Evolutionary conservation across 2,797 vertebrate genomes (phyloP).

Genomic region (Fundulus diaphanus): DNA sequence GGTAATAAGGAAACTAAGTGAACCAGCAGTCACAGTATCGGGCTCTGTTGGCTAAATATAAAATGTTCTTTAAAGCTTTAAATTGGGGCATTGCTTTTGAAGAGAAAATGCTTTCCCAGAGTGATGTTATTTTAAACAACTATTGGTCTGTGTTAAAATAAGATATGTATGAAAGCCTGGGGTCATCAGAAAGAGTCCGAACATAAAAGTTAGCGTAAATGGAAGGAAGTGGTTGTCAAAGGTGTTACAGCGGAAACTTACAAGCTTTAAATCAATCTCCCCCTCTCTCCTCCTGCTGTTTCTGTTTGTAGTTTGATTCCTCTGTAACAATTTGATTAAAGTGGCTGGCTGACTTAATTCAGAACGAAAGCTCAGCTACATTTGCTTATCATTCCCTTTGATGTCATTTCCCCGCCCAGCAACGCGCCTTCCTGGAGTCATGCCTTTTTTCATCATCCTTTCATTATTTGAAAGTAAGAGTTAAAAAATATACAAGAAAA

Average conservation of each 20-base stretch:
- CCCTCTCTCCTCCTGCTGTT: conserved; percentile 15
- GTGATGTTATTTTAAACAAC: not conserved
- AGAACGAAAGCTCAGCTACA: conserved; percentile 70
- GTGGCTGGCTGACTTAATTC: conserved; percentile 73
- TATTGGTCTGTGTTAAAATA: conserved; percentile 2
- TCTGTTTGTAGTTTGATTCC: conserved; percentile 70
- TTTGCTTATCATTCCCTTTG: conserved; percentile 78
- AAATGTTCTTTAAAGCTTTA: not conserved
- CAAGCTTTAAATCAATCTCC: conserved; percentile 47
- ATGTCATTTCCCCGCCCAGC: conserved; percentile 68
- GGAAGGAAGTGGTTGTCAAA: conserved; percentile 30
- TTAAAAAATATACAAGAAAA: conserved; percentile 37
- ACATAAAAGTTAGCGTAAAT: conserved; percentile 11
- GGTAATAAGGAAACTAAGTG: not conserved
- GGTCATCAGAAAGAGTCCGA: conserved; percentile 28
- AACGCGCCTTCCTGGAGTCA: conserved; percentile 66
- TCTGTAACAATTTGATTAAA: conserved; percentile 80
- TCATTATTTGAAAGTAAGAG: conserved; percentile 62
- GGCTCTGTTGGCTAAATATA: not conserved
- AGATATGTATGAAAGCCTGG: not conserved
- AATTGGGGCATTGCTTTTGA: not conserved
- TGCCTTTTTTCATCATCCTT: conserved; percentile 71
- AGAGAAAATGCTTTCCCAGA: not conserved
- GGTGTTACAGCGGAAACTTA: conserved; percentile 32
- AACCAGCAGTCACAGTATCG: not conserved